Evolutionary conservation across 1,140 invertebrate genomes (phyloP).

Genomic region (Chrysoperla carnea): DNA sequence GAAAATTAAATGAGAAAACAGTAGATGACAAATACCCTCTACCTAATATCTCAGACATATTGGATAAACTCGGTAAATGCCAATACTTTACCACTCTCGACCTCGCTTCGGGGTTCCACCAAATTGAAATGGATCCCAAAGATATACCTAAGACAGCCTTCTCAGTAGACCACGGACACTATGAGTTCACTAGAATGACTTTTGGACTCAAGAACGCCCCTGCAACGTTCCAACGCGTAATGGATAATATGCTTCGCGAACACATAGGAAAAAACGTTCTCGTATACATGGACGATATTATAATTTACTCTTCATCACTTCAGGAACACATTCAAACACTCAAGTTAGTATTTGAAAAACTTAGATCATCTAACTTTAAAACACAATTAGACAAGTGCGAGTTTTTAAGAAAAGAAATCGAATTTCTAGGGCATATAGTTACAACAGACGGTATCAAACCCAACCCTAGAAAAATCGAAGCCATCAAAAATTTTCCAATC

Average conservation of each 20-base stretch:
- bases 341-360: conserved; percentile 9
- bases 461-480: conserved; percentile 17
- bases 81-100: conserved; percentile 27
- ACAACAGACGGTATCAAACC: conserved; percentile 18
- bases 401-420: conserved; percentile 11
- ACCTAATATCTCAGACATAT: conserved; percentile 26
- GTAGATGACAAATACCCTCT: conserved; percentile 28
- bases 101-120: conserved; percentile 21
- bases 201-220: conserved; percentile 24
- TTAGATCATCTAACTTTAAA: conserved; percentile 12
- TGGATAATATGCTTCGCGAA: conserved; percentile 14
- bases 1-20: conserved; percentile 22
- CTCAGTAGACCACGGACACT: conserved; percentile 6
- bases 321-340: conserved; percentile 12
- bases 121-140: conserved; percentile 10
- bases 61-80: conserved; percentile 21
- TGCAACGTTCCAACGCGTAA: conserved; percentile 1
- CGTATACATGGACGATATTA: conserved; percentile 20
- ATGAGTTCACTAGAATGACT: conserved; percentile 22
- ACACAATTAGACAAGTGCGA: conserved; percentile 14
- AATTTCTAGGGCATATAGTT: conserved; percentile 22
- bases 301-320: conserved; percentile 10
- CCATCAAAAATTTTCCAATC: conserved; percentile 9
- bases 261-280: conserved; percentile 21
- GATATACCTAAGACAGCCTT: conserved; percentile 13